A percentile compares a stretch with the other conserved stretches of the same genome.
These are phyloP conservation scores for Tiliacea aurago DNA, from an alignment of 2,888 invertebrate genomes.

Conservation along the genomic window DNA sequence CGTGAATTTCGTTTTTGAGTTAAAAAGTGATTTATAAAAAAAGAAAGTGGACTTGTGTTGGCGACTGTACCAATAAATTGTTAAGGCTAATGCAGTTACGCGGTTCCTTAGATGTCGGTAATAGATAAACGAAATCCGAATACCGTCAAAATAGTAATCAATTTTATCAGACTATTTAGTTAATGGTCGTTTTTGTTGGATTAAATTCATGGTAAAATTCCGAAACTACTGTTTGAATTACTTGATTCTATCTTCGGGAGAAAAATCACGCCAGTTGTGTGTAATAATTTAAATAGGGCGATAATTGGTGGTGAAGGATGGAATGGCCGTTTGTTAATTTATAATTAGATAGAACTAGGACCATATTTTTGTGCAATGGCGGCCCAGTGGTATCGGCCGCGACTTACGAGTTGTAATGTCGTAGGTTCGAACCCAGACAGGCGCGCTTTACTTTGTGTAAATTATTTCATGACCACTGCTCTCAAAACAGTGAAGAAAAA, in stretches of 20 bases:
- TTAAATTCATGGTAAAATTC: slow-evolving; percentile 54
- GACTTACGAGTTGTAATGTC: too few relatives aligned
- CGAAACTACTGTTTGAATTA: slow-evolving; percentile 54
- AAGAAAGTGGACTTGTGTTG: slow-evolving; percentile 55
- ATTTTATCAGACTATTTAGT: slow-evolving; percentile 60
- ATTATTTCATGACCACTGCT: too few relatives aligned
- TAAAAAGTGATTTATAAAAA: slow-evolving; percentile 1
- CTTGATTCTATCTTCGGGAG: slow-evolving; percentile 42
- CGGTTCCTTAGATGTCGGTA: slow-evolving; percentile 64
- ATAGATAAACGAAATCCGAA: slow-evolving; percentile 65
- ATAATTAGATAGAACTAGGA: too few relatives aligned
- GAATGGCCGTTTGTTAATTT: slow-evolving; percentile 23
- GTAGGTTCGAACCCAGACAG: too few relatives aligned
- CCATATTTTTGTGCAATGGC: too few relatives aligned
- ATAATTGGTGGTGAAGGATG: neutral
- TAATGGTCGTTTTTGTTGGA: slow-evolving; percentile 51
- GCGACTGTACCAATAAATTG: slow-evolving; percentile 74
- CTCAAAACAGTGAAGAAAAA: too few relatives aligned
- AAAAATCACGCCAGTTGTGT: slow-evolving; percentile 48
- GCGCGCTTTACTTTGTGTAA: too few relatives aligned
- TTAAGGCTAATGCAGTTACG: slow-evolving; percentile 64
- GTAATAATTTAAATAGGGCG: slow-evolving; percentile 11
- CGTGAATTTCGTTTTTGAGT: slow-evolving; percentile 14
- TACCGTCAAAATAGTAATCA: slow-evolving; percentile 67
- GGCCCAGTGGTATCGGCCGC: too few relatives aligned